Percentiles rank a stretch among this genome's conserved stretches.
Evolutionary conservation across 2,797 vertebrate species (phyloP).

Genomic region (Dendrocincla tyrannina): DNA sequence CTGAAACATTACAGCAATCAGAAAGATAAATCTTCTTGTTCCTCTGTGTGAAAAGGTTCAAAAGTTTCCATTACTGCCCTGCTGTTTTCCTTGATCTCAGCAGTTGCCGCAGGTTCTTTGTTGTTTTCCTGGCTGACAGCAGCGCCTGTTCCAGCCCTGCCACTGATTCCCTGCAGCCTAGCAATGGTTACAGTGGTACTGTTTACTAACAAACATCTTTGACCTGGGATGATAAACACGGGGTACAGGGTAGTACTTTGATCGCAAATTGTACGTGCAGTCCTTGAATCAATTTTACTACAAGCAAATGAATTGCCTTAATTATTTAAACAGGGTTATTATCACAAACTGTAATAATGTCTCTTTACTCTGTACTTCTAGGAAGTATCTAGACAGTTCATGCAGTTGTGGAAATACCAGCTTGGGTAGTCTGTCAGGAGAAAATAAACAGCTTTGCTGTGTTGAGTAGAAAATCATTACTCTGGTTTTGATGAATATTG

Average conservation of each 20-base stretch:
- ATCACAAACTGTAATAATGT: background rate
- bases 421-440: background rate
- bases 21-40: conserved; percentile 22
- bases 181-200: background rate
- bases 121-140: background rate
- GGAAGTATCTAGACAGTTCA: background rate
- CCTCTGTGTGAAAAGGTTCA: background rate
- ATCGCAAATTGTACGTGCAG: background rate
- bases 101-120: background rate
- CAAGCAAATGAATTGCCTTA: conserved; percentile 1
- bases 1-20: conserved; percentile 35
- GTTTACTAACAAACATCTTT: conserved; percentile 46
- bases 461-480: background rate
- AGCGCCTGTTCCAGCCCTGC: background rate
- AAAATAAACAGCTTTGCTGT: background rate
- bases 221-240: background rate
- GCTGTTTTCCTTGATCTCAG: conserved; percentile 18
- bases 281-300: conserved; percentile 30
- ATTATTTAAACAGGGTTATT: conserved; percentile 19
- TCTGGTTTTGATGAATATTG: background rate
- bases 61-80: conserved; percentile 29
- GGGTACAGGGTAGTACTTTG: conserved; percentile 3
- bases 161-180: background rate
- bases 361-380: background rate
- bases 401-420: background rate